Evolutionary conservation across 2,888 invertebrate species (phyloP).

Genomic region (Baccha elongata): DNA sequence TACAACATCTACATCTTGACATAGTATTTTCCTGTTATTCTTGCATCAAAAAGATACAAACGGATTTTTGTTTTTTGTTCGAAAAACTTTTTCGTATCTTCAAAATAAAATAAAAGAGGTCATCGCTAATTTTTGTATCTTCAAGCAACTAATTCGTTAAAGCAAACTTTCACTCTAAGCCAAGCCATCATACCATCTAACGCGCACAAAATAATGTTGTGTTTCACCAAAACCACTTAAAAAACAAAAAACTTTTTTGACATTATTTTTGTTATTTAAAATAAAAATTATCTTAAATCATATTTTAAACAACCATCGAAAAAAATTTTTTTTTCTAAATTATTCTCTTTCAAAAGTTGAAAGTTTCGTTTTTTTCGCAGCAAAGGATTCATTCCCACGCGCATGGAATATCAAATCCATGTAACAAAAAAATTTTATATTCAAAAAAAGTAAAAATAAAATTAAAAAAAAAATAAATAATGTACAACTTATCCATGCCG

Average conservation of each 20-base stretch:
- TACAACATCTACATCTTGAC: too few species aligned
- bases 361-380: background rate
- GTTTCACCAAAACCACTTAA: background rate
- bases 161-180: background rate
- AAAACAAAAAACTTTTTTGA: background rate
- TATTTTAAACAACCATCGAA: conserved; percentile 7
- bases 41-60: too few species aligned
- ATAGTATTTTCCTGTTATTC: too few species aligned
- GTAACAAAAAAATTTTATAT: background rate
- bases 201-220: background rate
- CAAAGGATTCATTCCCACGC: background rate
- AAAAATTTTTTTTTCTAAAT: conserved; percentile 8
- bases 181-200: background rate
- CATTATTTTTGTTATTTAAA: background rate
- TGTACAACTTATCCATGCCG: background rate
- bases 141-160: conserved; percentile 3
- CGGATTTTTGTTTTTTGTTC: too few species aligned
- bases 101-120: too few species aligned
- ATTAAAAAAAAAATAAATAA: background rate
- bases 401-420: background rate
- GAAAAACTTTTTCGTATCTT: too few species aligned
- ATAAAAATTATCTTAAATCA: conserved; percentile 1
- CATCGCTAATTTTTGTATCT: conserved; percentile 21
- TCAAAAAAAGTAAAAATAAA: background rate
- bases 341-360: background rate